A percentile compares a stretch with the other conserved stretches of the same genome.
Conservation (phyloP, 2,113 vertebrate species). For the Polypterus bichir region DNA sequence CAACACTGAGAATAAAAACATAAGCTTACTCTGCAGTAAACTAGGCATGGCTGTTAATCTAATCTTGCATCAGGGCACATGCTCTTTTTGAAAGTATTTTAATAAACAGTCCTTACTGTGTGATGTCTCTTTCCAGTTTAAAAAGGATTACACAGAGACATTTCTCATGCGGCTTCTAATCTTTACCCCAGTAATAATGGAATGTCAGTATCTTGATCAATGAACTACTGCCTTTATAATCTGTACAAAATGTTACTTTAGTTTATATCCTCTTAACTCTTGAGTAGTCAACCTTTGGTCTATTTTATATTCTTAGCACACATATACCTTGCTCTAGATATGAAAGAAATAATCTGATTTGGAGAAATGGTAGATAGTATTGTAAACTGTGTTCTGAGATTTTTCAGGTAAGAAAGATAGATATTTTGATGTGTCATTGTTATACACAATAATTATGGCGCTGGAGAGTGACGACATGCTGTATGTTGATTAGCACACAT, state of each 20-base stretch:
- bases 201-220: conserved; percentile 6
- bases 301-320: too few species aligned
- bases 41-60: conserved; percentile 43
- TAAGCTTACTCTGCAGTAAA: conserved; percentile 40
- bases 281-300: too few species aligned
- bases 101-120: conserved; percentile 21
- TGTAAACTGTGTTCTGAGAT: too few species aligned
- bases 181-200: conserved; percentile 27
- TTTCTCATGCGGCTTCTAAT: conserved; percentile 37
- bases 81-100: conserved; percentile 41
- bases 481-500: too few species aligned
- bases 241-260: too few species aligned
- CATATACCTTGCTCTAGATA: neutral
- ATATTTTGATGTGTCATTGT: neutral
- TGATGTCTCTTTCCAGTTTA: conserved; percentile 27
- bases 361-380: too few species aligned
- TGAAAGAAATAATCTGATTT: neutral
- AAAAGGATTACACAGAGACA: conserved; percentile 46
- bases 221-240: too few species aligned
- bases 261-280: too few species aligned
- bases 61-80: conserved; percentile 51
- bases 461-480: too few species aligned
- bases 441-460: too few species aligned
- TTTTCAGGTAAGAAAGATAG: too few species aligned
- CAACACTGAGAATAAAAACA: conserved; percentile 27